Conservation (phyloP, 2,888 invertebrate genomes). For the Caenorhabditis angaria region DNA sequence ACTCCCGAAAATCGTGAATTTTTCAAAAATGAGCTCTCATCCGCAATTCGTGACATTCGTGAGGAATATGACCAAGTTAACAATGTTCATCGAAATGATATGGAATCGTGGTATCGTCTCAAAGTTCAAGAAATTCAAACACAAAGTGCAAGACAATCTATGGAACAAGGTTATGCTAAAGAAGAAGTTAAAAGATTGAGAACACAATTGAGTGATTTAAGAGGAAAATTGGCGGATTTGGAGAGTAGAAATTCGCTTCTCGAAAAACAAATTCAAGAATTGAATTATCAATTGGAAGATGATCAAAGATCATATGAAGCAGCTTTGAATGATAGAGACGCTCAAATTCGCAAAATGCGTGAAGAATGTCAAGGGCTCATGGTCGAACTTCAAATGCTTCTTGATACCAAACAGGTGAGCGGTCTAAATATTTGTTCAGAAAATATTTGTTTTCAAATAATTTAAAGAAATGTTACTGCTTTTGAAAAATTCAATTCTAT, state of each 20-base stretch:
- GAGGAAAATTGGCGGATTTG: conserved; percentile 74
- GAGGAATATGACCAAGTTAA: conserved; percentile 74
- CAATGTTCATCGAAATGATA: conserved; percentile 74
- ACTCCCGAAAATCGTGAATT: conserved; percentile 76
- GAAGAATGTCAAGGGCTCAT: conserved; percentile 74
- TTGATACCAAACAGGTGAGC: conserved; percentile 74
- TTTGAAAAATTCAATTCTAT: too few species aligned
- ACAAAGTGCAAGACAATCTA: conserved; percentile 73
- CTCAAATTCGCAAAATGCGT: conserved; percentile 73
- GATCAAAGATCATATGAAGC: conserved; percentile 74
- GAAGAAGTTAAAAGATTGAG: conserved; percentile 75
- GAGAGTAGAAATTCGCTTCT: conserved; percentile 75
- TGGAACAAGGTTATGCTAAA: conserved; percentile 74
- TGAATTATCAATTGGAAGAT: conserved; percentile 75
- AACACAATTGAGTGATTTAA: conserved; percentile 73
- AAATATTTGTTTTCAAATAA: too few species aligned
- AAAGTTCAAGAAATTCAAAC: conserved; percentile 76
- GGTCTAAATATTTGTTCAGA: conserved; percentile 18
- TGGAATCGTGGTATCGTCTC: conserved; percentile 75
- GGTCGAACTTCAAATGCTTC: conserved; percentile 73
- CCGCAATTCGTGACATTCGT: conserved; percentile 76
- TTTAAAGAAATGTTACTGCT: too few species aligned
- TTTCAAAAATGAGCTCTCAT: conserved; percentile 76
- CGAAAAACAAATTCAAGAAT: conserved; percentile 75
- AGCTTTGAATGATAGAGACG: conserved; percentile 73